Conservation (phyloP, 1,140 invertebrate genomes). For the Bombus balteatus region DNA sequence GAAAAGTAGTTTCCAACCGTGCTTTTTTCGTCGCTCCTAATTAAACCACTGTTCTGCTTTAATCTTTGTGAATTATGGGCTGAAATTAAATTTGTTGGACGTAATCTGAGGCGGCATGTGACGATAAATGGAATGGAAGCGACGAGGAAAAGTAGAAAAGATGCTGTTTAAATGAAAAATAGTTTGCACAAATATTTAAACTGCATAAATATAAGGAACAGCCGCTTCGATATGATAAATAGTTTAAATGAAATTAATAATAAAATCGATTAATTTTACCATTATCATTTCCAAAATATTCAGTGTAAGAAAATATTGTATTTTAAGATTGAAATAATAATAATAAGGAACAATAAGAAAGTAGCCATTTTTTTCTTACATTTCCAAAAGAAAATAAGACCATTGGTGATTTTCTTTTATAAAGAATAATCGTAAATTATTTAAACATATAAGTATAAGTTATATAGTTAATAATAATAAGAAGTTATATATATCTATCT, state of each 20-base stretch:
- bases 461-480: no score
- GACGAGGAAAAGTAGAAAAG: no score
- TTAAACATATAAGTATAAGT: no score
- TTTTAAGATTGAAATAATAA: neutral
- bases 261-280: neutral
- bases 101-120: neutral
- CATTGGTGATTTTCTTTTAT: no score
- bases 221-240: neutral
- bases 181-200: no score
- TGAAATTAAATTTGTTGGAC: slow-evolving; percentile 3
- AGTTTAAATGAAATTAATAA: neutral
- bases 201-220: neutral
- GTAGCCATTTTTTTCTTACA: no score
- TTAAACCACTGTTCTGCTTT: slow-evolving; percentile 12
- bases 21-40: slow-evolving; percentile 2
- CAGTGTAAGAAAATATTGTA: neutral
- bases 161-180: no score
- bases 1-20: neutral
- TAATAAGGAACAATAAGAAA: neutral
- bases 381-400: no score
- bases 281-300: neutral
- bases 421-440: no score
- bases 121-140: neutral
- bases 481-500: no score
- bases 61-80: slow-evolving; percentile 5